Percentiles rank a stretch among this genome's conserved stretches.
phyloP scores from a whole-genome alignment of 2,888 invertebrate species.

The Selenia dentaria region DNA sequence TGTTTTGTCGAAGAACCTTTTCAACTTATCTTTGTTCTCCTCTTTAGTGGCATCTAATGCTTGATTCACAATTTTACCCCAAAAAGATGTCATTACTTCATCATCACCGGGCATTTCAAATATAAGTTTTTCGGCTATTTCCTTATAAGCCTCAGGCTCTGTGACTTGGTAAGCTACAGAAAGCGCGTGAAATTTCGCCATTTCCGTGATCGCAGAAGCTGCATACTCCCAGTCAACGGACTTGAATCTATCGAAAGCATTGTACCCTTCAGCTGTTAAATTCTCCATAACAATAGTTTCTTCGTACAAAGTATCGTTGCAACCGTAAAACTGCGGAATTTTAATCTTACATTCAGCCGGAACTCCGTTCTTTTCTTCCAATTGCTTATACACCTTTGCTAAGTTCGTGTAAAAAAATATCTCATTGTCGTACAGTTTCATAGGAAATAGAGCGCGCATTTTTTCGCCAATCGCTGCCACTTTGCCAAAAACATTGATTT shows the following conservation, averaged over 20 bases:
- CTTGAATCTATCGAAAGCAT: slow-evolving; percentile 49
- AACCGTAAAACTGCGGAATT: slow-evolving; percentile 54
- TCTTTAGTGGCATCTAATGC: slow-evolving; percentile 34
- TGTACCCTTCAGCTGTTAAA: slow-evolving; percentile 50
- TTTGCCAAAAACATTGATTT: slow-evolving; percentile 54
- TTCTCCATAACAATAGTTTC: slow-evolving; percentile 44
- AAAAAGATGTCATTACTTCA: slow-evolving; percentile 5
- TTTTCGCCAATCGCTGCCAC: slow-evolving; percentile 50
- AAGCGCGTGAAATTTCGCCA: slow-evolving; percentile 69
- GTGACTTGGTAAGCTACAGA: slow-evolving; percentile 49
- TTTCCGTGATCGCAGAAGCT: slow-evolving; percentile 43
- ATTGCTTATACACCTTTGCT: slow-evolving; percentile 38
- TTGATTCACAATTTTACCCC: background rate
- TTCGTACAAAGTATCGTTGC: slow-evolving; percentile 13
- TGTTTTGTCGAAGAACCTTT: slow-evolving; percentile 30
- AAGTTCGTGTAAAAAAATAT: slow-evolving; percentile 50
- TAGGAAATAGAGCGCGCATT: slow-evolving; percentile 39
- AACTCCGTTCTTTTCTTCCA: slow-evolving; percentile 47
- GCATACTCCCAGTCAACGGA: slow-evolving; percentile 62
- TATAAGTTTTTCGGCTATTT: slow-evolving; percentile 32
- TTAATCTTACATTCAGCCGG: slow-evolving; percentile 43
- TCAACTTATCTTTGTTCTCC: slow-evolving; percentile 38
- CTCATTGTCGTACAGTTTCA: slow-evolving; percentile 49
- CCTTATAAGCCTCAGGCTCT: slow-evolving; percentile 52
- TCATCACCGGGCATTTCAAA: slow-evolving; percentile 20